phyloP scores from a whole-genome alignment of 2,113 vertebrate genomes.

The Aspidoscelis tigris region DNA sequence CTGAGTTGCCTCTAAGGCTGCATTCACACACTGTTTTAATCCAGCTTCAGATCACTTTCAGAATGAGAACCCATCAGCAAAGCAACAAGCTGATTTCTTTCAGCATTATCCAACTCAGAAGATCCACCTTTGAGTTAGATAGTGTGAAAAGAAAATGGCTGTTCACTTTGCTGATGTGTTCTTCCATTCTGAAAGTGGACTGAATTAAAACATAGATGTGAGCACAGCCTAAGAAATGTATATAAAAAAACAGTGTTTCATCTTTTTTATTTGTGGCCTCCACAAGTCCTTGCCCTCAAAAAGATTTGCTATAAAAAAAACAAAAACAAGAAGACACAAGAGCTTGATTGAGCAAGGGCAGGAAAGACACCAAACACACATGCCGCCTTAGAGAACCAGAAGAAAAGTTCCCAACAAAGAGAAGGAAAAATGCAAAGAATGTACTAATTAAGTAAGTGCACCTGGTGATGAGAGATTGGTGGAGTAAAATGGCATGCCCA shows the following conservation, averaged over 20 bases:
- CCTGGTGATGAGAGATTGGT: not conserved
- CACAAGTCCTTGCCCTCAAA: not conserved
- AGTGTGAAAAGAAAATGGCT: no score
- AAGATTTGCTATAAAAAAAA: not conserved
- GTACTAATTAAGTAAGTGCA: accelerated
- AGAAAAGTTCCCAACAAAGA: not conserved
- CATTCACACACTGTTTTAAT: no score
- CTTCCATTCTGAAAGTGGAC: no score
- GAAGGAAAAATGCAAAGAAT: not conserved
- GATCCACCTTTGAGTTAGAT: no score
- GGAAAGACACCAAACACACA: not conserved
- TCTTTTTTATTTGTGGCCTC: not conserved
- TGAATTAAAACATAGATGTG: no score
- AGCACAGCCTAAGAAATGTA: no score
- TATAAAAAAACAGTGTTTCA: not conserved
- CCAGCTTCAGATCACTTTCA: no score
- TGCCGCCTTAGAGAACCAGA: not conserved
- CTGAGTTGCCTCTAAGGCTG: no score
- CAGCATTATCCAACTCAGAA: no score
- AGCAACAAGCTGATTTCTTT: no score
- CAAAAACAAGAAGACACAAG: not conserved
- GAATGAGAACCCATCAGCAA: no score
- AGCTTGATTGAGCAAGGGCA: not conserved
- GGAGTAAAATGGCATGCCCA: not conserved
- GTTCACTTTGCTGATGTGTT: no score